Evolutionary conservation across 2,797 vertebrate genomes (phyloP).

Genomic region (Oryzias sinensis): DNA sequence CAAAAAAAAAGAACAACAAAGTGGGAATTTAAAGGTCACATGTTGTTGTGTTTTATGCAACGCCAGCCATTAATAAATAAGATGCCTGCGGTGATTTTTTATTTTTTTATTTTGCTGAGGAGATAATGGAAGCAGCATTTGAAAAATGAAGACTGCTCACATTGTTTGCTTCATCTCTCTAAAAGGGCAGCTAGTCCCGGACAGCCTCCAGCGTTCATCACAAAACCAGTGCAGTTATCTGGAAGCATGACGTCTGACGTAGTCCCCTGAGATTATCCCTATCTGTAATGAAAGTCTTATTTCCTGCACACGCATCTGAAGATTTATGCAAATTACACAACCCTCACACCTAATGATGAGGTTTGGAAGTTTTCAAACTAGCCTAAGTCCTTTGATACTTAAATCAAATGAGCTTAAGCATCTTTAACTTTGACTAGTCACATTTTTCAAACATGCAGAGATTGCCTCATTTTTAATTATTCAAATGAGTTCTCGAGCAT

Average conservation of each 20-base stretch:
- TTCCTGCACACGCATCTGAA: conserved; percentile 1
- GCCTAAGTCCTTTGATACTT: conserved; percentile 11
- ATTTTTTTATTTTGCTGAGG: conserved; percentile 6
- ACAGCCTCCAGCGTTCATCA: conserved; percentile 50
- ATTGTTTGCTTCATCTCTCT: conserved; percentile 40
- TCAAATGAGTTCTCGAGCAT: conserved; percentile 22
- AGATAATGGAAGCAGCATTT: conserved; percentile 41
- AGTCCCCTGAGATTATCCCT: conserved; percentile 18
- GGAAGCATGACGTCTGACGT: conserved; percentile 16
- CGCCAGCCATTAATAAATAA: conserved; percentile 38
- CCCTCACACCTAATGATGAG: background rate
- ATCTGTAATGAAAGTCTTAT: conserved; percentile 11
- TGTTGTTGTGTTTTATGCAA: conserved; percentile 23
- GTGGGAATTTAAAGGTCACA: conserved; percentile 48
- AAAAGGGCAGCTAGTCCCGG: conserved; percentile 51
- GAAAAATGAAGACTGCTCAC: conserved; percentile 42
- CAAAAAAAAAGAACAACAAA: conserved; percentile 15
- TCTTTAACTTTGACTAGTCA: conserved; percentile 26
- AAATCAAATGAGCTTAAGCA: conserved; percentile 22
- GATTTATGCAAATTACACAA: conserved; percentile 11
- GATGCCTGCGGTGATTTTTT: conserved; percentile 33
- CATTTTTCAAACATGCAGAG: conserved; percentile 5
- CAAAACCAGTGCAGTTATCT: conserved; percentile 23
- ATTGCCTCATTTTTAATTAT: conserved; percentile 22
- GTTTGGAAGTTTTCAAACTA: background rate